Evolutionary conservation across 2,113 vertebrate species (phyloP).

Genomic region (Planiliza haematocheilus): DNA sequence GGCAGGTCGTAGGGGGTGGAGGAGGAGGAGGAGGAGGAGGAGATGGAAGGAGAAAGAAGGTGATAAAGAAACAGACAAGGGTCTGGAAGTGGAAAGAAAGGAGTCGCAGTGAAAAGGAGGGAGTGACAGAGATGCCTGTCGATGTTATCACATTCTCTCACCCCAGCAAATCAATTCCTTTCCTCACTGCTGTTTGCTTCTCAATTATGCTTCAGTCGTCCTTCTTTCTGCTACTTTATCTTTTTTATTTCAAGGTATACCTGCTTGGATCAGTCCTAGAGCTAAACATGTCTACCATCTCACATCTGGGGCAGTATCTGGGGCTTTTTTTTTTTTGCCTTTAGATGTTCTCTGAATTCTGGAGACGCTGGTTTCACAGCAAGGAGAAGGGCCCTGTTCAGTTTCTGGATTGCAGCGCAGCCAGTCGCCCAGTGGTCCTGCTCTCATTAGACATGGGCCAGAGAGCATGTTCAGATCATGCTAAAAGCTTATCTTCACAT

Average conservation of each 20-base stretch:
- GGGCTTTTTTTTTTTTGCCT: not conserved
- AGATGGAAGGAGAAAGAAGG: slow-evolving; percentile 3
- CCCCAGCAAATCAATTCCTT: slow-evolving; percentile 35
- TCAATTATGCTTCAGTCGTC: not conserved
- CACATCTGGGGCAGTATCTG: too few relatives aligned
- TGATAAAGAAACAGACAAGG: not conserved
- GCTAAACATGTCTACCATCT: too few relatives aligned
- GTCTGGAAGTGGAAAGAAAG: slow-evolving; percentile 6
- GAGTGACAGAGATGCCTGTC: slow-evolving; percentile 26
- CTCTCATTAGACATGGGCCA: slow-evolving; percentile 66
- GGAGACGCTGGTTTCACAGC: not conserved
- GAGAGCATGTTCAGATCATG: slow-evolving; percentile 60
- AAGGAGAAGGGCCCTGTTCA: not conserved
- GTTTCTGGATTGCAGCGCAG: slow-evolving; percentile 16
- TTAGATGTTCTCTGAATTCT: not conserved
- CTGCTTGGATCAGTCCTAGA: too few relatives aligned
- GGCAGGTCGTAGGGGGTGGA: slow-evolving; percentile 16
- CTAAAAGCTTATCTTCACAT: slow-evolving; percentile 64
- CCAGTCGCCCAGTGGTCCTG: slow-evolving; percentile 28
- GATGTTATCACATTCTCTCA: slow-evolving; percentile 30
- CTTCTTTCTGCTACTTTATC: not conserved
- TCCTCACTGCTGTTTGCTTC: slow-evolving; percentile 14
- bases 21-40: slow-evolving; percentile 8
- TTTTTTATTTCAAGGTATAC: not conserved
- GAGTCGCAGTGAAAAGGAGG: not conserved